A percentile compares a stretch with the other conserved stretches of the same genome.
Evolutionary conservation across 2,113 vertebrate genomes (phyloP).

Genomic region (Ictalurus furcatus): DNA sequence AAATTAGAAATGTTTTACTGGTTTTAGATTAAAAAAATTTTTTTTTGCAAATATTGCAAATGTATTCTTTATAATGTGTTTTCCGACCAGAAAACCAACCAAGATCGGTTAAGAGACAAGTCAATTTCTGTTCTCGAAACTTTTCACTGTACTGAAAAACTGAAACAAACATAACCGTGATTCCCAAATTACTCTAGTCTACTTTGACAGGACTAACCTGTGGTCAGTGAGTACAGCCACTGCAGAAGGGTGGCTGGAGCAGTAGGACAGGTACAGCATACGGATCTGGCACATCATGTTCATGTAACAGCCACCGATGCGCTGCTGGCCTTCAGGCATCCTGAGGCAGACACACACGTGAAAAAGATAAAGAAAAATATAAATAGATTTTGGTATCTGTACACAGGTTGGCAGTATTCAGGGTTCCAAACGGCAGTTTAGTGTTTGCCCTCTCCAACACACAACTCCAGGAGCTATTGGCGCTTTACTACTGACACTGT

Average conservation of each 20-base stretch:
- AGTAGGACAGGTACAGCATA: slow-evolving; percentile 88
- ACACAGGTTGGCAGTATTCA: background rate
- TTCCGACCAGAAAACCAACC: background rate
- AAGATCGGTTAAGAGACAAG: background rate
- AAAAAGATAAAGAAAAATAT: no score
- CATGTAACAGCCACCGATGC: slow-evolving; percentile 86
- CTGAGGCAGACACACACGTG: slow-evolving; percentile 63
- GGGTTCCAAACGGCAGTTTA: background rate
- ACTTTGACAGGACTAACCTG: slow-evolving; percentile 74
- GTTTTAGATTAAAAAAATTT: background rate
- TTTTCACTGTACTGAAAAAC: background rate
- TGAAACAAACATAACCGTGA: background rate
- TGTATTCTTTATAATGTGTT: background rate
- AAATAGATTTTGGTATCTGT: background rate
- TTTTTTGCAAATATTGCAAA: background rate
- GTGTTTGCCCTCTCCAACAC: background rate
- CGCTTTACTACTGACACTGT: background rate
- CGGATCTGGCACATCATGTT: slow-evolving; percentile 89
- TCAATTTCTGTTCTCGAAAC: background rate
- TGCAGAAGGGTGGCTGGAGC: slow-evolving; percentile 90
- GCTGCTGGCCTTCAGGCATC: slow-evolving; percentile 88
- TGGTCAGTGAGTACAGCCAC: slow-evolving; percentile 92
- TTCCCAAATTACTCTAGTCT: background rate
- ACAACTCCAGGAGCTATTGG: background rate
- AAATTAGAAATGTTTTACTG: background rate